Conservation (phyloP, 2,797 vertebrate genomes). For the Chromobotia macracanthus region DNA sequence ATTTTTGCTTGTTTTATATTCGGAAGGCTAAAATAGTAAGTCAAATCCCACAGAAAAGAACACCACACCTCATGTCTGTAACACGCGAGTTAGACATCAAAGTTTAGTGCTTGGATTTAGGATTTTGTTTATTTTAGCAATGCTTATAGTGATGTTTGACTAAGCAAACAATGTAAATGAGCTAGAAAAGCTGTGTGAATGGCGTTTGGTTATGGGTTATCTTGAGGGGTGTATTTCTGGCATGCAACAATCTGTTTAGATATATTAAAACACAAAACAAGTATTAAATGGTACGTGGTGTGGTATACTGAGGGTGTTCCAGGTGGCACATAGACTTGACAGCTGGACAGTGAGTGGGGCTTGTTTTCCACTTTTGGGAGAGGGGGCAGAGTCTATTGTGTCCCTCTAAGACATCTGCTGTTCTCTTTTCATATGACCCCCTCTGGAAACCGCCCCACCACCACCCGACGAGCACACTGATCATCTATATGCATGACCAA, state of each 20-base stretch:
- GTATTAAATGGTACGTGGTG: background rate
- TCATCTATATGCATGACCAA: conserved; percentile 32
- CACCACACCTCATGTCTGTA: background rate
- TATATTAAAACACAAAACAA: background rate
- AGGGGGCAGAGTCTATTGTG: conserved; percentile 47
- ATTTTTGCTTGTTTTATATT: too few relatives aligned
- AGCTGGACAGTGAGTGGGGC: conserved; percentile 55
- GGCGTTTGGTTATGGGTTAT: too few relatives aligned
- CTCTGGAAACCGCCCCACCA: background rate
- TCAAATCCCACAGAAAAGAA: background rate
- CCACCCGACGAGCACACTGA: background rate
- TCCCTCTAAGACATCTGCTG: conserved; percentile 56
- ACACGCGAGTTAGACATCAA: background rate
- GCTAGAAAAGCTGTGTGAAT: too few relatives aligned
- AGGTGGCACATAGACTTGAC: conserved; percentile 50
- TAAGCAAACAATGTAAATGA: background rate
- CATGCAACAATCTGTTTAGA: background rate
- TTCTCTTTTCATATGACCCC: conserved; percentile 48
- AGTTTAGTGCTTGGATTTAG: background rate
- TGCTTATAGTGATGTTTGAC: background rate
- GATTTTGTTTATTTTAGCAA: too few relatives aligned
- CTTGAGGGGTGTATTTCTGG: background rate
- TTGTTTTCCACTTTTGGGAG: conserved; percentile 33
- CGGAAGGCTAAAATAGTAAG: too few relatives aligned
- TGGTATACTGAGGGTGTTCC: conserved; percentile 9